Base-by-base conservation (phyloP, 1,140 invertebrate genomes). In the Chrysopa pallens region DNA sequence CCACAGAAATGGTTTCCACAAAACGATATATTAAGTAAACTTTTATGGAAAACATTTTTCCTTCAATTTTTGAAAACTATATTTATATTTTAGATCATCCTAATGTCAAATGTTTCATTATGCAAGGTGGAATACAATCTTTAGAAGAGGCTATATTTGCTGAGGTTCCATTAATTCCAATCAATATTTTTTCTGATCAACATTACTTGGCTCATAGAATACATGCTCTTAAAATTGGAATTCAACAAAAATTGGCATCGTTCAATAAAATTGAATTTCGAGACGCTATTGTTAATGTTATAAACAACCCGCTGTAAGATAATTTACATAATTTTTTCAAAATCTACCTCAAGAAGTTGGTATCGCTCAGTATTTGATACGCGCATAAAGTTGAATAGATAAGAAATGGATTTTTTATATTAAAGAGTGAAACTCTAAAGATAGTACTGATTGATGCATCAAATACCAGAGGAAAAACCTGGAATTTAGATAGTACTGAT, bases 41-140 rank as follows among this genome's bases (percentile, higher is more conserved):
- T 5, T 12, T 4, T 4, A 12, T 12, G 7, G 7, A 1, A 11
- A 35, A 11, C 4, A 9, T 35, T 11, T 35, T 35, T 11, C 6
- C 12, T 35, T 35, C 12, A 11, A 4, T 4, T 11, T 35, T 11
- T 12, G 6, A 35, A 35, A 11, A 35, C 2, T 11, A 35, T 11
- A 4, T 35, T 36, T 5, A 3, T 23, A 1, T 72, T 66, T 68
- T 31, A 55, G 57, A 40, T 8, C 63, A 68, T 48, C 46, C 52
- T 8, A 55, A 60, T 38, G 35, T 56, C 7, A 53, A 55, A 50
- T 40, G 63, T 5, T 68, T 69, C 45, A 55, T 69, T 6, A 63
- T 58, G 17, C 67, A 69, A 45, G 64, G 63, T 43, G 67, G 67
- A 2, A 48, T 59, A 29, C 56, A 61, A 27, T 64, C 66, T n/a